Evolutionary conservation across 2,113 vertebrate species (phyloP).

Genomic region (Puntigrus tetrazona): DNA sequence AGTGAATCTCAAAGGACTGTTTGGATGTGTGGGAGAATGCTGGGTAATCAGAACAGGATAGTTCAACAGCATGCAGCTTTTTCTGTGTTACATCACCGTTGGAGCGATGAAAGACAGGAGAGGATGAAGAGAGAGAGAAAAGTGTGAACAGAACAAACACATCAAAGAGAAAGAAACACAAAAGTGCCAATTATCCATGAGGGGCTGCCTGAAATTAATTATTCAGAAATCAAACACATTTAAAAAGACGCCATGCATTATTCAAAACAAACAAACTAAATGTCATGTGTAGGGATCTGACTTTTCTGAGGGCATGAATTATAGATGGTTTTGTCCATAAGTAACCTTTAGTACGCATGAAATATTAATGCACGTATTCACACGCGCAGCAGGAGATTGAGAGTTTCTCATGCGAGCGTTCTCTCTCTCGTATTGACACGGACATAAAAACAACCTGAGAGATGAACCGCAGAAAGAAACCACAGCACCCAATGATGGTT

Average conservation of each 20-base stretch:
- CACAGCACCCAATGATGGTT: not conserved
- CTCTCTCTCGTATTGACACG: constrained; percentile 26
- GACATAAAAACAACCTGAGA: constrained; percentile 15
- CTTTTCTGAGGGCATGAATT: constrained; percentile 39
- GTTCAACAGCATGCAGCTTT: constrained; percentile 4
- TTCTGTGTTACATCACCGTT: not conserved
- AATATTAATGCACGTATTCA: constrained; percentile 38
- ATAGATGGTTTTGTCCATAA: constrained; percentile 42
- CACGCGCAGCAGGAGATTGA: constrained; percentile 3
- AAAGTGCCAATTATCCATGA: constrained; percentile 8
- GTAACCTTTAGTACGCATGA: constrained; percentile 42
- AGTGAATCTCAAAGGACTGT: not conserved
- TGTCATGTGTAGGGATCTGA: constrained; percentile 40
- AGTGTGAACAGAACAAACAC: not conserved
- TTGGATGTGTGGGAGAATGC: constrained; percentile 22
- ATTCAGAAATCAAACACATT: constrained; percentile 43
- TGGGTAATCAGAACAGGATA: constrained; percentile 4
- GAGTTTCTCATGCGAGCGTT: constrained; percentile 5
- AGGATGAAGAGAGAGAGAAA: not conserved
- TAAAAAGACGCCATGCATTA: constrained; percentile 29
- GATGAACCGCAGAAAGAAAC: constrained; percentile 31
- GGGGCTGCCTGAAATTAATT: constrained; percentile 19
- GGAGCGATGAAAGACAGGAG: not conserved
- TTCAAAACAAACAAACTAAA: constrained; percentile 38
- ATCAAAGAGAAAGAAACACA: constrained; percentile 34